Evolutionary conservation across 2,113 vertebrate species (phyloP).

Genomic region (Mormyrus iriodes): DNA sequence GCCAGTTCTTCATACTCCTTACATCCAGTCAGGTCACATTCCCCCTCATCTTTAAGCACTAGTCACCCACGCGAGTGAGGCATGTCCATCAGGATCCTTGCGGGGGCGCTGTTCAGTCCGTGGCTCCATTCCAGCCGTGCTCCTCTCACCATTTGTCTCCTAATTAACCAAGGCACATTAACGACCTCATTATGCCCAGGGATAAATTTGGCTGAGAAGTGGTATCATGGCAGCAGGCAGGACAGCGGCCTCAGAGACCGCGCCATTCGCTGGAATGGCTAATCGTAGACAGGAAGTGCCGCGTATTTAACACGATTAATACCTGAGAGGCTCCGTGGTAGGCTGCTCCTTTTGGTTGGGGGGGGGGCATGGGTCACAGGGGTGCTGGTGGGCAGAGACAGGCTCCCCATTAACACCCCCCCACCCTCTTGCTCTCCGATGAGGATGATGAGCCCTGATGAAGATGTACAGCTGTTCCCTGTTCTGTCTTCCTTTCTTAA

Average conservation of each 20-base stretch:
- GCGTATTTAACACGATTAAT: neutral
- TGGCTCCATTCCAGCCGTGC: constrained; percentile 17
- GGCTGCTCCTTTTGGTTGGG: neutral
- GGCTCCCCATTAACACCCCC: neutral
- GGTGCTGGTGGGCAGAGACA: neutral
- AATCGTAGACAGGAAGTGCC: neutral
- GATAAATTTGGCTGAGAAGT: constrained; percentile 22
- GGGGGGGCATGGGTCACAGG: neutral
- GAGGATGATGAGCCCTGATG: too few species aligned
- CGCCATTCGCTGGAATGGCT: neutral
- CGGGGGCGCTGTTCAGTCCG: constrained; percentile 33
- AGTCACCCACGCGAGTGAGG: neutral
- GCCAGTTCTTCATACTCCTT: neutral
- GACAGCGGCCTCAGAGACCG: neutral
- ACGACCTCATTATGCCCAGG: constrained; percentile 31
- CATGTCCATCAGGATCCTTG: constrained; percentile 11
- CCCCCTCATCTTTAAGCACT: neutral
- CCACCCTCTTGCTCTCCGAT: neutral
- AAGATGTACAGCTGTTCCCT: too few species aligned
- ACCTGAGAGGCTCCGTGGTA: neutral
- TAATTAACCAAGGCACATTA: constrained; percentile 41
- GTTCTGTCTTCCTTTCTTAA: neutral
- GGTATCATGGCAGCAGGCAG: neutral
- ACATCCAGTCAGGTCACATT: neutral
- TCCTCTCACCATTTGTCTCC: constrained; percentile 5